Percentiles rank a stretch among this genome's conserved stretches.
Conservation (phyloP, 2,797 vertebrate species). For the Peromyscus melanophrys region DNA sequence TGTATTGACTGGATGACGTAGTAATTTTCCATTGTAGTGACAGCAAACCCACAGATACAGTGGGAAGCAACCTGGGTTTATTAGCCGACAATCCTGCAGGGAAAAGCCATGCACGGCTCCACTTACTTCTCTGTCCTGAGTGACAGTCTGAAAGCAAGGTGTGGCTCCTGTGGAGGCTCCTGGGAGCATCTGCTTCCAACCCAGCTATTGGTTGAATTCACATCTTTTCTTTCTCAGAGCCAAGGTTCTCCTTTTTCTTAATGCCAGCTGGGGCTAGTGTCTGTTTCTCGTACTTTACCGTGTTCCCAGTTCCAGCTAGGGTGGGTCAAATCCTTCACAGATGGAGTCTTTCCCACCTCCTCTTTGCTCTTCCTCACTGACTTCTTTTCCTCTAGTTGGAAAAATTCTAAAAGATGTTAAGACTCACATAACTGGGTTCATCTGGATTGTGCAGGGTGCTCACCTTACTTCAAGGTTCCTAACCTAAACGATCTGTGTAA, state of each 20-base stretch:
- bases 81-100: not conserved
- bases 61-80: not conserved
- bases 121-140: not conserved
- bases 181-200: not conserved
- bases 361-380: not conserved
- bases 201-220: not conserved
- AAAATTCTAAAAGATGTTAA: not conserved
- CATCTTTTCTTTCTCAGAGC: not conserved
- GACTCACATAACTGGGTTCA: not conserved
- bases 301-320: not conserved
- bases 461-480: not conserved
- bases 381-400: not conserved
- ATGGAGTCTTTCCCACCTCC: not conserved
- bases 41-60: not conserved
- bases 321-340: not conserved
- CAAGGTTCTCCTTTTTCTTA: not conserved
- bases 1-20: not conserved
- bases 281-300: not conserved
- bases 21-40: not conserved
- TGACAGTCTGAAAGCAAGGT: not conserved
- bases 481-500: not conserved
- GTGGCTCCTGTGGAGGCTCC: not conserved
- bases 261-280: not conserved
- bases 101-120: not conserved
- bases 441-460: not conserved